Conservation (phyloP, 2,113 vertebrate genomes). For the Pimephales promelas region DNA sequence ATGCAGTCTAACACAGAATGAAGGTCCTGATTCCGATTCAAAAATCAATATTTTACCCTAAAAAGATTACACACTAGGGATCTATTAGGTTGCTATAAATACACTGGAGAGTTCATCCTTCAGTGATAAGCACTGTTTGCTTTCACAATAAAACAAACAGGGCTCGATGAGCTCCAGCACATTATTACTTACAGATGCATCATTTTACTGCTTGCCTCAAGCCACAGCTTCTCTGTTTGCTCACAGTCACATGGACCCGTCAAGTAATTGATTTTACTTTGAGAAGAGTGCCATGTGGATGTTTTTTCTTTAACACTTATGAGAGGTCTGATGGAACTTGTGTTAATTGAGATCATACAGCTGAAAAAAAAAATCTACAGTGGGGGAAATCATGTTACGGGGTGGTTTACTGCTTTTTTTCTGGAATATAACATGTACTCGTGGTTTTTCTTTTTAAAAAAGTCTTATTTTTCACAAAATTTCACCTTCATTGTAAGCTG, state of each 20-base stretch:
- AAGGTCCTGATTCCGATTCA: background rate
- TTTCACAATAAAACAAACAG: conserved; percentile 11
- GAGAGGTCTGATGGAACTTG: background rate
- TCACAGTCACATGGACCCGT: background rate
- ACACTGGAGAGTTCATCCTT: background rate
- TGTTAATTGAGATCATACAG: background rate
- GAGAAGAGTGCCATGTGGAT: background rate
- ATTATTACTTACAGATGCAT: conserved; percentile 39
- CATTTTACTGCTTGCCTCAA: conserved; percentile 20
- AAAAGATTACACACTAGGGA: conserved; percentile 14
- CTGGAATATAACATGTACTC: too few relatives aligned
- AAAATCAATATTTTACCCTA: background rate
- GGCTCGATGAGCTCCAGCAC: background rate
- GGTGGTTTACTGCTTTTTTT: too few relatives aligned
- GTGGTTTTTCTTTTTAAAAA: too few relatives aligned
- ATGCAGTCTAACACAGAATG: background rate
- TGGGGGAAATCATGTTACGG: background rate
- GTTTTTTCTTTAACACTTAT: background rate
- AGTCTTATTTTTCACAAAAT: too few relatives aligned
- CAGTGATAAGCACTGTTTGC: conserved; percentile 33
- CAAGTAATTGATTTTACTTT: conserved; percentile 34
- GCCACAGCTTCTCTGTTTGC: conserved; percentile 28
- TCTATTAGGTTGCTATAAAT: conserved; percentile 22
- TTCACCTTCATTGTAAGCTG: too few relatives aligned
- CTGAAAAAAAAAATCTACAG: background rate